phyloP scores from a whole-genome alignment of 2,113 vertebrate genomes.

The Parus major region DNA sequence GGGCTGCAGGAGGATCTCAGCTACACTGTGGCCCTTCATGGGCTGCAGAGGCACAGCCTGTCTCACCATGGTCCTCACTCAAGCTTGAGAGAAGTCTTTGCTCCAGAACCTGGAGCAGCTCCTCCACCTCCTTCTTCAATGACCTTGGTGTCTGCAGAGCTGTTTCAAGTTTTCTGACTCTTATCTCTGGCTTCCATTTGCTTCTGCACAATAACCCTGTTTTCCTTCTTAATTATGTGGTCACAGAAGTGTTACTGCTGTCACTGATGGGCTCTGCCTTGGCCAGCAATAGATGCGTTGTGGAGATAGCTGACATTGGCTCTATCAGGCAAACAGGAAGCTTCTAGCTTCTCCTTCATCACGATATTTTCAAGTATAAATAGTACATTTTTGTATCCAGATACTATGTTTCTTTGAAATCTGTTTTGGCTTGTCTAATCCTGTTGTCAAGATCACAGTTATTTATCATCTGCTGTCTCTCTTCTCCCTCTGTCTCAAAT shows the following conservation, averaged over 20 bases:
- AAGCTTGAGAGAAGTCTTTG: neutral
- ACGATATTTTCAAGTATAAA: neutral
- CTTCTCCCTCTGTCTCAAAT: neutral
- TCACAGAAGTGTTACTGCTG: neutral
- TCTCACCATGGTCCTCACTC: neutral
- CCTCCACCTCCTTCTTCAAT: neutral
- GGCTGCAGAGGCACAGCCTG: neutral
- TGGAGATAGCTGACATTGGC: neutral
- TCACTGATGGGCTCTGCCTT: rapidly evolving
- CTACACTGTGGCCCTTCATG: neutral
- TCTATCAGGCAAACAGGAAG: neutral
- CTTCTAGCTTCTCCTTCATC: neutral
- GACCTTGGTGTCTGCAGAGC: neutral
- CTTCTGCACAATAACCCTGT: neutral
- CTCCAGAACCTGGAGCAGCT: neutral
- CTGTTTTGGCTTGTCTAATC: neutral
- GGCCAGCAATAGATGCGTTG: neutral
- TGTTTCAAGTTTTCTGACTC: neutral
- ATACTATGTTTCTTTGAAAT: neutral
- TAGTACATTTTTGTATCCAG: neutral
- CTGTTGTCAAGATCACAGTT: neutral
- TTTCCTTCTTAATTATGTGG: neutral
- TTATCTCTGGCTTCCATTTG: neutral
- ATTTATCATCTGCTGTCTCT: neutral
- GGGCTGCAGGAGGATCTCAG: neutral